Evolutionary conservation across 1,140 invertebrate genomes (phyloP).

Genomic region (Mactra quadrangularis): DNA sequence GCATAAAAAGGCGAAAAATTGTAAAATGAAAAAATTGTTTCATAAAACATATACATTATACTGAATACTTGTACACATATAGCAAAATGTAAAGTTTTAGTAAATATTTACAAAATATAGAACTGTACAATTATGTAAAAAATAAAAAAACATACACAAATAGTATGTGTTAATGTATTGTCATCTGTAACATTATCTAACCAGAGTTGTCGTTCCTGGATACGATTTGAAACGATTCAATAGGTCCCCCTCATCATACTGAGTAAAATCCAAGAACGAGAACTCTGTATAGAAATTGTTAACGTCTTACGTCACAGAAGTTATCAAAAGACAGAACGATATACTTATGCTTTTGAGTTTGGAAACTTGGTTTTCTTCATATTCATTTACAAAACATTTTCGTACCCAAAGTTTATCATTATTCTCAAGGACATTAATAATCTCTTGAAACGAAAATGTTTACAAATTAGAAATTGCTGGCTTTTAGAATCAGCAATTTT

Average conservation of each 20-base stretch:
- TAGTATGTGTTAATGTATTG: conserved; percentile 3
- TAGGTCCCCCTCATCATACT: not conserved
- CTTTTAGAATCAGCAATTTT: no score
- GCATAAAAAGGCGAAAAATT: conserved; percentile 22
- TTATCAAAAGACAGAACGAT: not conserved
- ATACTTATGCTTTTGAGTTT: not conserved
- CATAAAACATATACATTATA: conserved; percentile 20
- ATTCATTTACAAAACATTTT: no score
- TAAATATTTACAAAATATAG: conserved; percentile 50
- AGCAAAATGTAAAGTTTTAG: conserved; percentile 45
- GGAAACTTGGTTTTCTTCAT: no score
- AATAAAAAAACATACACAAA: conserved; percentile 14
- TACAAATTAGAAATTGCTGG: no score
- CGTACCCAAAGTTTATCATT: no score
- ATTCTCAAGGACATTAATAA: no score
- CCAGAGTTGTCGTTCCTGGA: no score
- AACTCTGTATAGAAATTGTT: not conserved
- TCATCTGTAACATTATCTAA: not conserved
- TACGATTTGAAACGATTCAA: no score
- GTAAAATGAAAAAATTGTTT: conserved; percentile 23
- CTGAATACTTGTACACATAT: conserved; percentile 28
- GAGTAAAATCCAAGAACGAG: not conserved
- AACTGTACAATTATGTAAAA: conserved; percentile 38
- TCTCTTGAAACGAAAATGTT: no score
- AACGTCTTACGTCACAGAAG: no score